These are phyloP conservation scores for Drosophila tanythrix DNA, from an alignment of 2,888 invertebrate genomes.

Conservation along the genomic window DNA sequence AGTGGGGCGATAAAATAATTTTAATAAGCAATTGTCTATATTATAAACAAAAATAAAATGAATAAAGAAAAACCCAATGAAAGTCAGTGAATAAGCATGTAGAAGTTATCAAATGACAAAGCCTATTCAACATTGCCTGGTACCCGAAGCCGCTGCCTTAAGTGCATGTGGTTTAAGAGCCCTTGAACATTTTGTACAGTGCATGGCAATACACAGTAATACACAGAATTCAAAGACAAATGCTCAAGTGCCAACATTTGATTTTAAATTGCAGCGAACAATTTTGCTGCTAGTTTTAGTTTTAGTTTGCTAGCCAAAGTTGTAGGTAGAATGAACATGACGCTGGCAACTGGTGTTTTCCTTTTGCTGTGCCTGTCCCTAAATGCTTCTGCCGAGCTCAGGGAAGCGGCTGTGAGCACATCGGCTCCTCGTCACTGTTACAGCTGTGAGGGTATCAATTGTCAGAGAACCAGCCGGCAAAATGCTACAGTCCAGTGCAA, in stretches of 20 bases:
- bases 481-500: constrained; percentile 65
- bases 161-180: neutral
- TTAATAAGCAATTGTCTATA: rapidly evolving
- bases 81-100: neutral
- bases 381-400: constrained; percentile 19
- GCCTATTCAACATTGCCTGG: neutral
- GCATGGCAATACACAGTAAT: constrained; percentile 3
- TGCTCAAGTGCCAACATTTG: constrained; percentile 47
- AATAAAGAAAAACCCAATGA: neutral
- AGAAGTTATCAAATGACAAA: neutral
- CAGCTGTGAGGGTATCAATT: constrained; percentile 81
- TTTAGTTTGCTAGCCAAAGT: constrained; percentile 29
- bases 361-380: constrained; percentile 40
- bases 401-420: constrained; percentile 33
- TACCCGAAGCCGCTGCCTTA: neutral
- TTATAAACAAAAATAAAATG: neutral
- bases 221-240: constrained; percentile 4
- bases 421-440: constrained; percentile 66
- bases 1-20: neutral
- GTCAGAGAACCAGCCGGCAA: constrained; percentile 69
- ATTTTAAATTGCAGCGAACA: constrained; percentile 17
- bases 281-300: constrained; percentile 45
- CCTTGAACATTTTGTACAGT: constrained; percentile 9
- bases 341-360: constrained; percentile 25
- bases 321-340: constrained; percentile 43